These are phyloP conservation scores for Lordiphosa fenestrarum DNA, from an alignment of 2,888 invertebrate species.

Conservation along the genomic window DNA sequence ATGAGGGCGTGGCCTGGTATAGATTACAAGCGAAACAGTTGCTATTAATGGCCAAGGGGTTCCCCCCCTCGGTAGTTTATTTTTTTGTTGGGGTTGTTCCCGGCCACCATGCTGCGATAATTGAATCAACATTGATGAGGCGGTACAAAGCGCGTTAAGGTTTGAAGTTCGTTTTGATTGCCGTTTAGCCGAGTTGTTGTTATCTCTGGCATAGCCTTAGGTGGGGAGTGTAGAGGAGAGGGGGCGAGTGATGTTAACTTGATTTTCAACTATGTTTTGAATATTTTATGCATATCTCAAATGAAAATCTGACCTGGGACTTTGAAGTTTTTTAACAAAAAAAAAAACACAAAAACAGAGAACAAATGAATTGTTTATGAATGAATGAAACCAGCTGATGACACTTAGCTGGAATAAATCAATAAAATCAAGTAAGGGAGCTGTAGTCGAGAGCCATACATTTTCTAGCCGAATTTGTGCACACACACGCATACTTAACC, in stretches of 20 bases:
- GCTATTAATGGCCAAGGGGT: conserved; percentile 50
- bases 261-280: conserved; percentile 25
- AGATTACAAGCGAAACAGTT: conserved; percentile 69
- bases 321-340: not conserved
- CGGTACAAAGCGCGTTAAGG: conserved; percentile 42
- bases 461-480: too few relatives aligned
- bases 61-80: conserved; percentile 8
- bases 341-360: too few relatives aligned
- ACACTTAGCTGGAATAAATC: too few relatives aligned
- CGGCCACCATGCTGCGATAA: conserved; percentile 70
- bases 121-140: conserved; percentile 64
- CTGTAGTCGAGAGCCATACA: too few relatives aligned
- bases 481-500: too few relatives aligned
- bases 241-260: conserved; percentile 17
- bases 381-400: too few relatives aligned
- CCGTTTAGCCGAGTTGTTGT: conserved; percentile 38
- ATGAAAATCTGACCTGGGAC: conserved; percentile 41
- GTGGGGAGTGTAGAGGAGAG: conserved; percentile 27
- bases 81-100: conserved; percentile 3
- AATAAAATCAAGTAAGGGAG: too few relatives aligned
- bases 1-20: conserved; percentile 65
- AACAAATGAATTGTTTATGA: too few relatives aligned
- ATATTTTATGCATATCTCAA: conserved; percentile 54
- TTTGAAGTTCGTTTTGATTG: conserved; percentile 64
- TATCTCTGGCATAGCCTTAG: conserved; percentile 20